Percentiles rank a stretch among this genome's conserved stretches.
Conservation (phyloP, 2,888 invertebrate species). For the Scaptomyza cyrtandrae region DNA sequence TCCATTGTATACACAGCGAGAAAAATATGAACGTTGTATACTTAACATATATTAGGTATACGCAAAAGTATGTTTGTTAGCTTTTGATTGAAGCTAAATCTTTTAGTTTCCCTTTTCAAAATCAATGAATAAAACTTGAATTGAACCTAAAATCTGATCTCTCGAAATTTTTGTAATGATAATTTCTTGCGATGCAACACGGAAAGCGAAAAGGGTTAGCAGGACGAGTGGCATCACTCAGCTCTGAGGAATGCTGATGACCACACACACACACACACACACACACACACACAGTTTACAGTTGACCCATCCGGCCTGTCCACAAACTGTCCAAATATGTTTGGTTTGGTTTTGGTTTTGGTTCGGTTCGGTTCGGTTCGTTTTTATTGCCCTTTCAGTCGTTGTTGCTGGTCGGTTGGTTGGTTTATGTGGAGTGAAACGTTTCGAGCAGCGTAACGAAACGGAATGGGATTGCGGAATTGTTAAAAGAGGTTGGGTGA, state of each 20-base stretch:
- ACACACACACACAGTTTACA: not conserved
- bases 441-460: no score
- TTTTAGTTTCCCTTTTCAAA: no score
- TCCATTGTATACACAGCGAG: slow-evolving; percentile 3
- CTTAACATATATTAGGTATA: not conserved
- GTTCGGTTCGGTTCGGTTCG: slow-evolving; percentile 32
- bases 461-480: not conserved
- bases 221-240: slow-evolving; percentile 16
- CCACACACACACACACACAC: slow-evolving; percentile 16
- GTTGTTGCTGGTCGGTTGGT: no score
- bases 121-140: no score
- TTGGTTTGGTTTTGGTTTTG: slow-evolving; percentile 46
- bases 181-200: not conserved
- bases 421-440: slow-evolving; percentile 46
- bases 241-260: slow-evolving; percentile 30
- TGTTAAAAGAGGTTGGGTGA: not conserved
- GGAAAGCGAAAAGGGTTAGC: not conserved
- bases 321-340: slow-evolving; percentile 79
- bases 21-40: not conserved
- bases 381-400: not conserved
- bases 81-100: no score
- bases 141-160: no score
- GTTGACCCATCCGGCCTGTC: slow-evolving; percentile 50
- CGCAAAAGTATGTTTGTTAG: no score
- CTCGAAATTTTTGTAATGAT: not conserved